Base-by-base conservation (phyloP, 1,140 invertebrate genomes). In the Zophobas atratus region DNA sequence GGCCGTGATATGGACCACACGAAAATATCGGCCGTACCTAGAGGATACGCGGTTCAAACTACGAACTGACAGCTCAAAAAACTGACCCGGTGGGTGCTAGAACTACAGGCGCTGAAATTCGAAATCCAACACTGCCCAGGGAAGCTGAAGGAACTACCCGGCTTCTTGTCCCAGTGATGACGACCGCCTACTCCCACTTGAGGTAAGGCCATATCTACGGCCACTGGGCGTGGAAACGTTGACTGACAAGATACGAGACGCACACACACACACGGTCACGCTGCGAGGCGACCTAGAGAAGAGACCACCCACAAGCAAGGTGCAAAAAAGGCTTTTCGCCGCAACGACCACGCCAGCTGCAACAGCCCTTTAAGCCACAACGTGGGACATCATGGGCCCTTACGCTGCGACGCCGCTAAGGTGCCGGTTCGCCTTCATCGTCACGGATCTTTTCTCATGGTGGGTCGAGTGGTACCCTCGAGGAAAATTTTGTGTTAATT, bases 1-100 rank as follows among this genome's bases (percentile, higher is more conserved):
- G 1, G 88, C 87, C 0, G 78, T 89, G 1, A 71, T 89, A 0
- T 86, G 82, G 81, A 86, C 84, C 0, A 82, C 89, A 0, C 76
- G 85, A 41, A 82, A 85, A 38, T 87, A 86, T 56, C 67, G 82
- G n/a, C 71, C 39, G 0, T 84, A 82, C 55, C 70, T 85, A 36
- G 82, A 86, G 56, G 84, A 80, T n/a, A 41, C 48, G 8, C 72
- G 56, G 46, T 78, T 83, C 36, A 70, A 56, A 34, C 48, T 80
- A 0, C 46, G 43, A 35, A 70, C 78, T 1, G 78, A 81, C 55
- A 76, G 32, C 8, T 67, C 20, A 20, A 81, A 0, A 86, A 86
- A 70, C 76, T 86, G 0, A 81, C 78, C 1, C 79, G 84, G 0
- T 85, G 84, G 83, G 74, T 82, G 0, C 20, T 85, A 0, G 39